phyloP scores from a whole-genome alignment of 2,113 vertebrate species.

The Montifringilla adamsi region DNA sequence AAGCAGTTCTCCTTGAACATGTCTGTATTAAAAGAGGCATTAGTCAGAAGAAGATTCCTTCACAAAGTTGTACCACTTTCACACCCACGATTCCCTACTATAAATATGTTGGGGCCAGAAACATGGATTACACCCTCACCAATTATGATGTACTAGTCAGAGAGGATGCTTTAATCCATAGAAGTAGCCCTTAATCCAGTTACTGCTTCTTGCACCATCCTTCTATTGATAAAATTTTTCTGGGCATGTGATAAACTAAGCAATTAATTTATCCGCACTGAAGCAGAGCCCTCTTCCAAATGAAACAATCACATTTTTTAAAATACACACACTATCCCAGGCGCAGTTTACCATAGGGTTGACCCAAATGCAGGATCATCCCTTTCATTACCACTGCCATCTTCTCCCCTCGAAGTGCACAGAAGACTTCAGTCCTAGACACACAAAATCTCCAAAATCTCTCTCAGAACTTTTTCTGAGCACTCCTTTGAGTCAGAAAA shows the following conservation, averaged over 20 bases:
- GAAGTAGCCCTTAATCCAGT: neutral
- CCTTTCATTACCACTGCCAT: neutral
- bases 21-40: neutral
- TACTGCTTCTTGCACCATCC: neutral
- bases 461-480: neutral
- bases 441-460: neutral
- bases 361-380: neutral
- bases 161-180: neutral
- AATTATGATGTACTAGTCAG: neutral
- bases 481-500: neutral
- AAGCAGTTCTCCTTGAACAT: neutral
- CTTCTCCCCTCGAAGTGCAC: neutral
- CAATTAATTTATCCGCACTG: neutral
- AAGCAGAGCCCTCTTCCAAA: neutral
- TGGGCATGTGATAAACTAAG: neutral
- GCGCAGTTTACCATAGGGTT: neutral
- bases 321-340: neutral
- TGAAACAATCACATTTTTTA: neutral
- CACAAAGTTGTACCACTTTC: neutral
- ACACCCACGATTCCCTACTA: neutral
- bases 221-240: neutral
- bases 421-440: neutral
- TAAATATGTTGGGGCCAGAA: neutral
- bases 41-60: neutral
- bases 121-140: neutral